Conservation (phyloP, 1,140 invertebrate species). For the Eupristina koningsbergeri region DNA sequence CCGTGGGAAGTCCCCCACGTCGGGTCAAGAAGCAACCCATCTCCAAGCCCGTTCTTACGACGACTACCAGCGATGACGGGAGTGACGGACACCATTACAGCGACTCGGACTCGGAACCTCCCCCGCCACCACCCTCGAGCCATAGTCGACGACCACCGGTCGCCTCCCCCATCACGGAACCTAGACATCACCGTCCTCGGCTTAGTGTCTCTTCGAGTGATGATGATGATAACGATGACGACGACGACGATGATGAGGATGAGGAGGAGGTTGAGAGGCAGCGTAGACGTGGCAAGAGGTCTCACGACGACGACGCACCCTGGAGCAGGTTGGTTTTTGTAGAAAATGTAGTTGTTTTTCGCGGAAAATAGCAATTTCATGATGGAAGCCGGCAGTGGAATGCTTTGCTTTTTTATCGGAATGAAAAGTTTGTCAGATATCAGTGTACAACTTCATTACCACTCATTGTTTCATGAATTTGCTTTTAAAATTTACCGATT, state of each 20-base stretch:
- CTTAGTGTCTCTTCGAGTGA: conserved; percentile 55
- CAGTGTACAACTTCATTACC: no score
- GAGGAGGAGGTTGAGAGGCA: neutral
- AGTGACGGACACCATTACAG: neutral
- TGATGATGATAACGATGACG: conserved; percentile 24
- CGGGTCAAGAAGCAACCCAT: conserved; percentile 60
- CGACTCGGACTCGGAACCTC: conserved; percentile 35
- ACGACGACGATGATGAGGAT: conserved; percentile 12
- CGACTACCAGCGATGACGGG: conserved; percentile 55
- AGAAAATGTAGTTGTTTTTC: no score
- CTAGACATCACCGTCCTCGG: conserved; percentile 53
- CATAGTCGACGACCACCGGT: conserved; percentile 45
- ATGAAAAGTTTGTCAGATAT: no score
- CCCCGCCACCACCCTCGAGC: conserved; percentile 50
- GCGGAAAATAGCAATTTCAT: neutral
- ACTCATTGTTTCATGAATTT: no score
- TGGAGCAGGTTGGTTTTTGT: conserved; percentile 56
- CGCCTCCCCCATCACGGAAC: conserved; percentile 51
- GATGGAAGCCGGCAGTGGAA: neutral
- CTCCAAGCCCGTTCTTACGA: conserved; percentile 58
- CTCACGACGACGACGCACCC: conserved; percentile 60
- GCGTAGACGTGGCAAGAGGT: conserved; percentile 23
- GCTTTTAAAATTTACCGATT: no score
- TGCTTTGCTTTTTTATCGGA: neutral
- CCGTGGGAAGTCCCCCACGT: conserved; percentile 51